These are phyloP conservation scores for Sialis fuliginosa DNA, from an alignment of 2,888 invertebrate species.

Conservation along the genomic window DNA sequence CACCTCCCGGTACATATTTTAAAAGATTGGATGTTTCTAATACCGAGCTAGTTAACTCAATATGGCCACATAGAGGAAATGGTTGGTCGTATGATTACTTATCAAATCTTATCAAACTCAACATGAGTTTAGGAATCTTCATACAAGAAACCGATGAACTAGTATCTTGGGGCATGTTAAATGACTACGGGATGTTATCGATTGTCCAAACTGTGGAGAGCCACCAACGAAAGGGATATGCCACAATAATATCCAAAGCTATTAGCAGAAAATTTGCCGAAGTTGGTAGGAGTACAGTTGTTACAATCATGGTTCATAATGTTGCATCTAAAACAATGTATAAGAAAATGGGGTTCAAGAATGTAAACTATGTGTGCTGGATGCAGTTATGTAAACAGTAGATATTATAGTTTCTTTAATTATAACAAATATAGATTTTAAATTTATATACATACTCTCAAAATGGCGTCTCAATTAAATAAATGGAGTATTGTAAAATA, in stretches of 20 bases:
- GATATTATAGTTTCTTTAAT: too few relatives aligned
- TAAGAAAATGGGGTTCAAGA: constrained; percentile 7
- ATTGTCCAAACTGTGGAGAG: constrained; percentile 15
- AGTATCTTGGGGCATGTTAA: constrained; percentile 15
- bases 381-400: background rate
- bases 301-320: constrained; percentile 14
- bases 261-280: constrained; percentile 13
- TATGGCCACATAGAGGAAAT: constrained; percentile 14
- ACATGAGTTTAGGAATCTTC: constrained; percentile 15
- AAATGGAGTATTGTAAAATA: too few relatives aligned
- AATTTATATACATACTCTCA: too few relatives aligned
- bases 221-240: constrained; percentile 15
- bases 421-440: too few relatives aligned
- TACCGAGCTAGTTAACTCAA: constrained; percentile 11
- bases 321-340: constrained; percentile 13
- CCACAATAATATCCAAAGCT: constrained; percentile 13
- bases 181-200: constrained; percentile 14
- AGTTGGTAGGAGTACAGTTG: constrained; percentile 10
- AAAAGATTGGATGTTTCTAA: constrained; percentile 11
- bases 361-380: constrained; percentile 2
- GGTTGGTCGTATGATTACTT: constrained; percentile 12
- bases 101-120: constrained; percentile 10
- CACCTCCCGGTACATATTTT: constrained; percentile 15
- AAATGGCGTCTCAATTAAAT: too few relatives aligned
- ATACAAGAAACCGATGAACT: constrained; percentile 12